phyloP scores from a whole-genome alignment of 2,797 vertebrate genomes.

The Aselliscus stoliczkanus region DNA sequence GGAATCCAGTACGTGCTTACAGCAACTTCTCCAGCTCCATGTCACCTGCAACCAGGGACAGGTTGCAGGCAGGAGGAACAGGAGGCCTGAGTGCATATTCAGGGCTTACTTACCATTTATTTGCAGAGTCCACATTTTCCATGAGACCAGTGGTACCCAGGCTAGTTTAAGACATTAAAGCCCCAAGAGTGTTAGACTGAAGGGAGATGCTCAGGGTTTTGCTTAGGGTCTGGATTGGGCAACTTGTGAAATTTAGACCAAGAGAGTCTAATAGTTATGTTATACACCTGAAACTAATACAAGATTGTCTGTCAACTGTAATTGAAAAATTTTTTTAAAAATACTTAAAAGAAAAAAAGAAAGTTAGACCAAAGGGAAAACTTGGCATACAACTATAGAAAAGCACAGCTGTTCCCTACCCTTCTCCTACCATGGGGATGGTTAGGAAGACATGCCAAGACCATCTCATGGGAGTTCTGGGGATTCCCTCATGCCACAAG shows the following conservation, averaged over 20 bases:
- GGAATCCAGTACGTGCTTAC: neutral
- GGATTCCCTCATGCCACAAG: neutral
- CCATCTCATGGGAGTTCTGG: neutral
- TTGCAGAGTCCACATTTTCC: neutral
- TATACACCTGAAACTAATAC: neutral
- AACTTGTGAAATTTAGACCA: neutral
- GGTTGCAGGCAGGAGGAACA: neutral
- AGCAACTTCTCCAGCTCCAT: no score
- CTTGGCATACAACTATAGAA: neutral
- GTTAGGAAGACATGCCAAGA: neutral
- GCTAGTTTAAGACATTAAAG: neutral
- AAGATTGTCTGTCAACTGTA: neutral
- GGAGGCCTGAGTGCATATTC: neutral
- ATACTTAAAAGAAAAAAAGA: neutral
- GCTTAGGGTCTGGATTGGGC: neutral
- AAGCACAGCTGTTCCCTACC: neutral
- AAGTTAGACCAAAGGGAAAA: neutral
- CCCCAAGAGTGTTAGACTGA: neutral
- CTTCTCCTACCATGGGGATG: neutral
- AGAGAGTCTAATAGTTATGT: neutral
- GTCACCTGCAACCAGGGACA: neutral
- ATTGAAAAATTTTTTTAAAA: neutral
- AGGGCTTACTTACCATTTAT: neutral
- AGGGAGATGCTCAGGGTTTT: neutral
- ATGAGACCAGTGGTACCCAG: accelerated